phyloP scores from a whole-genome alignment of 2,797 vertebrate species.

The Oreochromis grahami region DNA sequence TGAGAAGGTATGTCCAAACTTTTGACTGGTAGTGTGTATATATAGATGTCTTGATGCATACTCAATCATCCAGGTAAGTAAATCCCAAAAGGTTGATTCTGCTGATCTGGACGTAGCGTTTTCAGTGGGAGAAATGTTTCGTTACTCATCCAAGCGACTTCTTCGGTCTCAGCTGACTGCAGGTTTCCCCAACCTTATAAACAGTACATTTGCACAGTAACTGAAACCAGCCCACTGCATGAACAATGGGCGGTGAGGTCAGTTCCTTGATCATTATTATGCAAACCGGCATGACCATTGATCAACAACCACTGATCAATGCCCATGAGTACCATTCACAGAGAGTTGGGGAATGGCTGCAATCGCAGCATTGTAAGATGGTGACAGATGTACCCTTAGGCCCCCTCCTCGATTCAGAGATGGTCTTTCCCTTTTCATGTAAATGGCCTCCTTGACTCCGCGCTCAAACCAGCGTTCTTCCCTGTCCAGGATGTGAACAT shows the following conservation, averaged over 20 bases:
- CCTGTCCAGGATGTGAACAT: too few species aligned
- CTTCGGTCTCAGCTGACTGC: neutral
- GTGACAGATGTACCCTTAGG: neutral
- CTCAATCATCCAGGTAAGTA: neutral
- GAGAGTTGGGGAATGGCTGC: neutral
- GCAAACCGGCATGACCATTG: neutral
- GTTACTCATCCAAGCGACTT: neutral
- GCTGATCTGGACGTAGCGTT: fast-evolving
- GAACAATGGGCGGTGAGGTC: neutral
- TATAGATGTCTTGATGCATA: neutral
- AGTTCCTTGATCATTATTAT: neutral
- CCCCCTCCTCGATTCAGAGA: neutral
- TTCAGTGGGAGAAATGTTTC: neutral
- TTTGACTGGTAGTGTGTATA: neutral
- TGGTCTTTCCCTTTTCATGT: neutral
- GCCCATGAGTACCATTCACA: fast-evolving
- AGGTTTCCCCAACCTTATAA: neutral
- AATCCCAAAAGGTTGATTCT: neutral
- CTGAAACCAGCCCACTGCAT: neutral
- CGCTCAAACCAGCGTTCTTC: too few species aligned
- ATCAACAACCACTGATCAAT: neutral
- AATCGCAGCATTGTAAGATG: neutral
- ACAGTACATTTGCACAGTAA: neutral
- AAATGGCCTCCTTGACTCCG: too few species aligned
- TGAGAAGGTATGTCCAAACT: neutral